Base-by-base conservation (phyloP, 2,797 vertebrate genomes). In the Catostomus latipinnis region DNA sequence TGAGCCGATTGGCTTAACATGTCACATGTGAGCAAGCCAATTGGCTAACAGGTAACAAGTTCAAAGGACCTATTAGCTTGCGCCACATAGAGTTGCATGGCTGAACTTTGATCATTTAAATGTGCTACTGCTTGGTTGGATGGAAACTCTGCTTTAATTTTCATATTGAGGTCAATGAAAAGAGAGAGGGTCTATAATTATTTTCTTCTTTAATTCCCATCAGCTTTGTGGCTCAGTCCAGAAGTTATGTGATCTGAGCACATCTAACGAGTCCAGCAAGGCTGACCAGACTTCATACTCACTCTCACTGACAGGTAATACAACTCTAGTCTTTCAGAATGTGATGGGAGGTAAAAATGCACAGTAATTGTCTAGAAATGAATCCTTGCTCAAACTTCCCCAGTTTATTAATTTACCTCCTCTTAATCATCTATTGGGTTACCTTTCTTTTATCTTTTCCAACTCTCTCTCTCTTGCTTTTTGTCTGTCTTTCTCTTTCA, bases 281-380 rank as follows among this genome's bases (percentile, higher is more conserved):
- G 48, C 75, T 18, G 82, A 86, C 76, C 34, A 81, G 22, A 84
- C 89, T 4, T 91, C 92, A 22, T 85, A 85, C 81, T 92, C 90
- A 11, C 87, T 91, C 50, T 88, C 90, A 1, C 50, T 90, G 74
- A 76, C 91, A 84, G 94, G 94, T 94, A 92, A 76, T 91, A 89
- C 74, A 72, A 58, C 45, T 50, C 0, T 60, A 48, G 76, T 9
- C 46, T 70, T 22, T 78, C 46, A 12, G 62, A 57, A 46, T 48
- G 18, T n/a, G 14, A 76, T n/a, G 53, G 69, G 45, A 61, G 45
- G 22, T 60, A 7, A 60, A 45, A 63, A 13, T 43, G 22, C 61
- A 34, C 11, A n/a, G 12, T 54, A 54, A 54, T 46, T 13, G 61
- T 11, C 43, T 62, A 14, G 12, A 48, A 16, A 12, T 43, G 0